Base-by-base conservation (phyloP, 2,888 invertebrate genomes). In the Linyphia triangularis region DNA sequence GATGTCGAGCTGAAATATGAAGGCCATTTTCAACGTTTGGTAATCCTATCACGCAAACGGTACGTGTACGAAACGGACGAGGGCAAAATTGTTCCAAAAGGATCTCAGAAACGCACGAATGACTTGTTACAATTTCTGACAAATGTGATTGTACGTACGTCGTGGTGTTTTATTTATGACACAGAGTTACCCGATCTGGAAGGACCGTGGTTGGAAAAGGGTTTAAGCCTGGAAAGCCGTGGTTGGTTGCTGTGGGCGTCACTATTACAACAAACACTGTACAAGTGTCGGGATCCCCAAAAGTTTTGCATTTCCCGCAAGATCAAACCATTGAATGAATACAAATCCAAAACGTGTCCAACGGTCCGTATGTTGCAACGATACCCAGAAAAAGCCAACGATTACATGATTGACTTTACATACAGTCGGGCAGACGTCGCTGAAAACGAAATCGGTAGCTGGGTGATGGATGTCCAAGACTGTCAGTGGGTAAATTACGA, bases 1-100 rank as follows among this genome's bases (percentile, higher is more conserved):
- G 9, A 63, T 6, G 72, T 78, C 26, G 63, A 78, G n/a, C 3
- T 85, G 9, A 78, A 85, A 72, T 85, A 30, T 13, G 78, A 85
- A 10, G 43, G 61, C 13, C 63, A 51, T 1, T 78, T 85, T 78
- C 22, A 63, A 22, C 22, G 61, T 0, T 10, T 85, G 16, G 10
- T 79, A 7, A 61, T 85, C 7, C 13, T 78, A 6, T 51, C 43
- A 0, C 61, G 59, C n/a, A 85, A 84, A 26, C 43, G 77, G 5
- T 84, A 84, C 67, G 51, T 84, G 10, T 77, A 40, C 22, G 37
- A 77, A 33, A 65, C 67, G 1, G 2, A 19, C 10, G 19, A 51
- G 2, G 59, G 59, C 7, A 16, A 40, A 7, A 37, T 77, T 13
- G 75, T 77, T 7, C 30, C 77, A 7, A 84, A 75, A 37, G 75